phyloP scores from a whole-genome alignment of 2,113 vertebrate species.

The Coreoperca whiteheadi region DNA sequence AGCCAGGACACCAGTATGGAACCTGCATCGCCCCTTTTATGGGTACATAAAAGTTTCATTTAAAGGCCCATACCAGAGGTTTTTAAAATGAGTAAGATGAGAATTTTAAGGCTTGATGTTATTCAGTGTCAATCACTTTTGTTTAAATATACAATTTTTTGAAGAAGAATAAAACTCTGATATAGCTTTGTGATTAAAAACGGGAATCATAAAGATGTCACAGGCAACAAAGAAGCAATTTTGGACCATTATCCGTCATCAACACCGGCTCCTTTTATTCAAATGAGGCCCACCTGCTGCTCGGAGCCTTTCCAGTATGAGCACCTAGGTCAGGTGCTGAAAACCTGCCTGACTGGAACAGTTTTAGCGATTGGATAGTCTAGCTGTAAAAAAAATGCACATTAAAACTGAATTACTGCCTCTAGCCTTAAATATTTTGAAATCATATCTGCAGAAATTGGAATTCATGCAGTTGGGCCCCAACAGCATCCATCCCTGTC shows the following conservation, averaged over 20 bases:
- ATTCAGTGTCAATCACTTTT: neutral
- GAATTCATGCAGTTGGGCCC: neutral
- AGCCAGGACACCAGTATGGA: neutral
- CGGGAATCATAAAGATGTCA: neutral
- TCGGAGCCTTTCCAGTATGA: constrained; percentile 9
- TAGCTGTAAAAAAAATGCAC: neutral
- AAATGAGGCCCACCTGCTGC: constrained; percentile 40
- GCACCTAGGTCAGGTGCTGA: constrained; percentile 29
- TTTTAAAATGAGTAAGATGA: neutral
- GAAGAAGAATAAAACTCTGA: neutral
- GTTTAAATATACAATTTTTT: neutral
- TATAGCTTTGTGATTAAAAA: neutral
- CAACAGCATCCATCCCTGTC: neutral
- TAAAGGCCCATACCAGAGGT: neutral
- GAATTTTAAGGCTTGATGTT: neutral
- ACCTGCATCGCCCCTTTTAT: neutral
- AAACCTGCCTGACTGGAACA: neutral
- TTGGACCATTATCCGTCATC: constrained; percentile 15
- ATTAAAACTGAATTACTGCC: neutral
- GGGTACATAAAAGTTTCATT: neutral
- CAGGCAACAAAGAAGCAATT: neutral
- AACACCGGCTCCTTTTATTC: neutral
- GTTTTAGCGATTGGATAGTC: neutral
- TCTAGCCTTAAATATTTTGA: neutral
- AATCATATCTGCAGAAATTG: neutral